A percentile compares a stretch with the other conserved stretches of the same genome.
These are phyloP conservation scores for Microplitis deprimator DNA, from an alignment of 2,888 invertebrate genomes.

Conservation along the genomic window DNA sequence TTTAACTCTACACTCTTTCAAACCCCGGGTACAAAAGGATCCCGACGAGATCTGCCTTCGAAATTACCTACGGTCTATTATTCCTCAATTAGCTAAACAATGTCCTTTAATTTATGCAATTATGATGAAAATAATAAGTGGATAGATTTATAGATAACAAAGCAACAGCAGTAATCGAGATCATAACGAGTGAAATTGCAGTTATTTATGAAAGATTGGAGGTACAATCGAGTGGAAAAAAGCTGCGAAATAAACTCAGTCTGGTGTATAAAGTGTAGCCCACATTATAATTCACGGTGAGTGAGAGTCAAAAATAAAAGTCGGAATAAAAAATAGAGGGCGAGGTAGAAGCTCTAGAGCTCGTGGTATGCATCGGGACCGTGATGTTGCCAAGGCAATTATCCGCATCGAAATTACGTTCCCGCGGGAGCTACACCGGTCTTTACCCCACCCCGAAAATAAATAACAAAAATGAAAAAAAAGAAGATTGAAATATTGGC, in stretches of 20 bases:
- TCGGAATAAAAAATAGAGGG: slow-evolving; percentile 12
- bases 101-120: too few species aligned
- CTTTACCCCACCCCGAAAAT: slow-evolving; percentile 52
- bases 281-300: slow-evolving; percentile 8
- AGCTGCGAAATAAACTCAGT: background rate
- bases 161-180: background rate
- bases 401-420: slow-evolving; percentile 64
- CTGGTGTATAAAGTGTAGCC: background rate
- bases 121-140: background rate
- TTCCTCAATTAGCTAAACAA: too few species aligned
- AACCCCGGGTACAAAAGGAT: background rate
- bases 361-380: slow-evolving; percentile 45
- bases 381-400: slow-evolving; percentile 63
- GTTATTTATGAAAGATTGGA: background rate
- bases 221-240: background rate
- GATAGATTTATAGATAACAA: background rate
- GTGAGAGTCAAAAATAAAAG: slow-evolving; percentile 16
- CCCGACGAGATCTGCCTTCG: slow-evolving; percentile 56
- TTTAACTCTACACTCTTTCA: slow-evolving; percentile 6
- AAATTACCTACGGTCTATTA: background rate
- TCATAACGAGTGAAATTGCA: background rate
- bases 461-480: slow-evolving; percentile 60
- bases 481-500: slow-evolving; percentile 69
- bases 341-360: slow-evolving; percentile 12
- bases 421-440: slow-evolving; percentile 38